Conservation (phyloP, 2,113 vertebrate species). For the Barnardius zonarius region DNA sequence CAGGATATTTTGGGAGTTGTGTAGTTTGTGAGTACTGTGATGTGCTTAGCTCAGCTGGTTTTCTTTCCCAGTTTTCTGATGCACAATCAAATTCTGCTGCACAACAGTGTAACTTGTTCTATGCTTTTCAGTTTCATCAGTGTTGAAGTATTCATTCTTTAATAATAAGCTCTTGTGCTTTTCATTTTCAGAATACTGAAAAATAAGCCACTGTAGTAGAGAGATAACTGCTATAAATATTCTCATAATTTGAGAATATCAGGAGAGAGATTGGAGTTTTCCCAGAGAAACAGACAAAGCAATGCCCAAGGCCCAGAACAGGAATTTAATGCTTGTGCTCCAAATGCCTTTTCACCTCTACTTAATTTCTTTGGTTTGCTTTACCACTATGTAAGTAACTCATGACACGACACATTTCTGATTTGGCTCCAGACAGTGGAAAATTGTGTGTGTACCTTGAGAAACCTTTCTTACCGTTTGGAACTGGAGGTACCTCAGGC, state of each 20-base stretch:
- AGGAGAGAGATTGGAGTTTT: background rate
- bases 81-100: background rate
- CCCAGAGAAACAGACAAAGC: background rate
- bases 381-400: background rate
- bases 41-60: background rate
- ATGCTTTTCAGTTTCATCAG: background rate
- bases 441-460: slow-evolving; percentile 95
- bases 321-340: background rate
- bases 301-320: background rate
- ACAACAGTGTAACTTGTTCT: background rate
- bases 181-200: background rate
- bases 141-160: background rate
- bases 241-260: background rate
- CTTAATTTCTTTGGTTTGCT: background rate
- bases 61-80: fast-evolving
- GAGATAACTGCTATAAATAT: background rate
- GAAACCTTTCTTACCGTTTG: slow-evolving; percentile 94
- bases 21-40: background rate
- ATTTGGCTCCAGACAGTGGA: slow-evolving; percentile 88
- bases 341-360: background rate
- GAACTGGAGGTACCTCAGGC: slow-evolving; percentile 93
- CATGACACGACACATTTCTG: background rate
- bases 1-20: background rate
- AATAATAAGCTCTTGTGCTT: background rate
- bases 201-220: background rate